phyloP scores from a whole-genome alignment of 2,113 vertebrate genomes.

The Girardinichthys multiradiatus region DNA sequence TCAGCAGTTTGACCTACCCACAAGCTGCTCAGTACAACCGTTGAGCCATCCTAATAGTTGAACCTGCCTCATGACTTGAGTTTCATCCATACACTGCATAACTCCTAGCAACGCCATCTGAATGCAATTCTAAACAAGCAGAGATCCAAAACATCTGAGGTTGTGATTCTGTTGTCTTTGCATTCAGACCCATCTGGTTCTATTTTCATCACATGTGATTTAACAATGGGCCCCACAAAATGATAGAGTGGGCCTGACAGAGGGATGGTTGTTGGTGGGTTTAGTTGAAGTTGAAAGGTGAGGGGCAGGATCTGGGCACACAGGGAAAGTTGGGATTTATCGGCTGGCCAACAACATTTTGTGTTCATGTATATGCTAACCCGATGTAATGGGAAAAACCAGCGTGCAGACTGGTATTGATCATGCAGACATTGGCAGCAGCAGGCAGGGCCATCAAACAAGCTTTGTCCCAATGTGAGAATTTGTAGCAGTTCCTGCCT shows the following conservation, averaged over 20 bases:
- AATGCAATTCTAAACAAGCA: conserved; percentile 37
- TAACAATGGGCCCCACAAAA: conserved; percentile 47
- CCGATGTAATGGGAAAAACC: conserved; percentile 58
- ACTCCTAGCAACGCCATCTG: conserved; percentile 53
- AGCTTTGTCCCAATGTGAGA: conserved; percentile 81
- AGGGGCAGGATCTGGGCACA: conserved; percentile 22
- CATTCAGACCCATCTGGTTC: conserved; percentile 19
- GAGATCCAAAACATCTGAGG: conserved; percentile 22
- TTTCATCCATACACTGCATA: conserved; percentile 36
- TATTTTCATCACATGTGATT: conserved; percentile 15
- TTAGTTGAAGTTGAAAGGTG: conserved; percentile 29
- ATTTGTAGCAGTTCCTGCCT: conserved; percentile 86
- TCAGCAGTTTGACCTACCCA: conserved; percentile 78
- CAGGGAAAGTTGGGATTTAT: conserved; percentile 36
- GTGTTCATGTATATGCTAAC: conserved; percentile 70
- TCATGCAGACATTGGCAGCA: conserved; percentile 46
- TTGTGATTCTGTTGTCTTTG: conserved; percentile 24
- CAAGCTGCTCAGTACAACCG: conserved; percentile 64
- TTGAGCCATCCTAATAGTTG: conserved; percentile 49
- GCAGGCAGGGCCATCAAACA: conserved; percentile 50
- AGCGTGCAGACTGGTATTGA: conserved; percentile 56
- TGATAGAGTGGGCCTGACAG: conserved; percentile 77
- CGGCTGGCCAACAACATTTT: conserved; percentile 45
- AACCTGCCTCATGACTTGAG: conserved; percentile 61
- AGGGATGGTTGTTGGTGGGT: conserved; percentile 57